Base-by-base conservation (phyloP, 2,888 invertebrate genomes). In the Pasiphila rectangulata region DNA sequence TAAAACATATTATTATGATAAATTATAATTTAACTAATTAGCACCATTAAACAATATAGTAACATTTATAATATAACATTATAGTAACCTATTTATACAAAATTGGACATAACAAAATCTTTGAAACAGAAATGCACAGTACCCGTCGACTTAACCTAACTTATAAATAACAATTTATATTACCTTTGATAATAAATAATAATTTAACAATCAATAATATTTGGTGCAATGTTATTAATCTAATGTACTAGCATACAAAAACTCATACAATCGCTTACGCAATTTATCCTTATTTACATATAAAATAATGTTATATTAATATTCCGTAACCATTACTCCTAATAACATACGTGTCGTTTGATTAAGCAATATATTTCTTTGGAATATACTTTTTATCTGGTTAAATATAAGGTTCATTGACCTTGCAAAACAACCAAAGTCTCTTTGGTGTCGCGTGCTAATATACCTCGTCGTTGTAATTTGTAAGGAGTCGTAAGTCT, bases 121-220 rank as follows among this genome's bases (percentile, higher is more conserved):
- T 54, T 57, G 61, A 68, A 72, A 64, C 44, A 72, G 73, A 82
- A 86, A 86, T 85, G 84, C 86, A 84, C 82, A 80, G 76, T 82
- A 86, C 88, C 88, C 88, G 87, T 88, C 88, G 84, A 86, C 85
- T 88, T 80, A 60, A 54, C 55, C 61, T 64, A 69, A 46, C 53
- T 61, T 63, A 63, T 48, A 48, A 27, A 50, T 49, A 56, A 54
- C 42, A 46, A 41, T 42, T 49, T 48, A 29, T 24, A 46, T 32
- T 39, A 55, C 46, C 56, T 30, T 21, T 17, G 9, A 21, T 29
- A 27, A 41, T 29, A 36, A 44, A 45, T 41, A 48, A 35, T 29
- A 44, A 40, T 34, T 21, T 38, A 45, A 37, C 5, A 27, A 23
- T 37, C 21, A 63, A 60, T 67, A 70, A 55, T 69, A 72, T 75